Evolutionary conservation across 2,888 invertebrate genomes (phyloP).

Genomic region (Iphiclides podalirius): DNA sequence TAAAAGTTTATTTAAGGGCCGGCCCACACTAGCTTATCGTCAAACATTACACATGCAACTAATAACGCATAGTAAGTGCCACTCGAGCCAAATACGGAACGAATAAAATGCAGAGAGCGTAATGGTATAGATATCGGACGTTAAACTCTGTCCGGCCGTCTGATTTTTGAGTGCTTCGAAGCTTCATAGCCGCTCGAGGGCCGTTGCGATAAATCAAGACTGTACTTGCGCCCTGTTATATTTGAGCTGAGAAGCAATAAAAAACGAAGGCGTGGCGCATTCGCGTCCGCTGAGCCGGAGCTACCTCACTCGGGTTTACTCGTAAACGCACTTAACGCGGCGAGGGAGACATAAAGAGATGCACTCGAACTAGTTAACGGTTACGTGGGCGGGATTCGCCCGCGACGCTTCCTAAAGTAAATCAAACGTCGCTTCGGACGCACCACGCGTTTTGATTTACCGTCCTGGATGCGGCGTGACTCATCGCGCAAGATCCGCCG

Average conservation of each 20-base stretch:
- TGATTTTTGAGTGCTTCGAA: slow-evolving; percentile 59
- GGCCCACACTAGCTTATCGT: slow-evolving; percentile 55
- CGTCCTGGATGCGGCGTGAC: slow-evolving; percentile 22
- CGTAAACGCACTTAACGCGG: slow-evolving; percentile 73
- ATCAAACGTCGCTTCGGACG: slow-evolving; percentile 40
- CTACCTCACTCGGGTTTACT: slow-evolving; percentile 52
- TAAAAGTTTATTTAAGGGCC: slow-evolving; percentile 43
- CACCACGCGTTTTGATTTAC: slow-evolving; percentile 20
- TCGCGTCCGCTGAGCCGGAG: slow-evolving; percentile 46
- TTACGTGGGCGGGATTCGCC: slow-evolving; percentile 53
- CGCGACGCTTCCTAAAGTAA: slow-evolving; percentile 40
- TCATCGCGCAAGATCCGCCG: slow-evolving; percentile 14
- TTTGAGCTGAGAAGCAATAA: slow-evolving; percentile 47
- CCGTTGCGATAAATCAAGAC: slow-evolving; percentile 35
- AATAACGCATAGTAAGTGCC: slow-evolving; percentile 50
- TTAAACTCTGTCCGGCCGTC: slow-evolving; percentile 39
- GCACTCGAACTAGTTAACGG: slow-evolving; percentile 68
- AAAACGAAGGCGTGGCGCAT: slow-evolving; percentile 49
- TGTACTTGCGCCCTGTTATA: slow-evolving; percentile 43
- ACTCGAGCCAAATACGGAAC: slow-evolving; percentile 45
- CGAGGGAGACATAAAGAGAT: slow-evolving; percentile 67
- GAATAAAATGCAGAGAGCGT: slow-evolving; percentile 40
- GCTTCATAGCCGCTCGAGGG: slow-evolving; percentile 45
- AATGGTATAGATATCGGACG: slow-evolving; percentile 56
- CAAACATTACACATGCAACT: slow-evolving; percentile 54